Evolutionary conservation across 2,113 vertebrate genomes (phyloP), one percentile per base, ranked within the genome.

Genomic region (Cathartes aura): DNA sequence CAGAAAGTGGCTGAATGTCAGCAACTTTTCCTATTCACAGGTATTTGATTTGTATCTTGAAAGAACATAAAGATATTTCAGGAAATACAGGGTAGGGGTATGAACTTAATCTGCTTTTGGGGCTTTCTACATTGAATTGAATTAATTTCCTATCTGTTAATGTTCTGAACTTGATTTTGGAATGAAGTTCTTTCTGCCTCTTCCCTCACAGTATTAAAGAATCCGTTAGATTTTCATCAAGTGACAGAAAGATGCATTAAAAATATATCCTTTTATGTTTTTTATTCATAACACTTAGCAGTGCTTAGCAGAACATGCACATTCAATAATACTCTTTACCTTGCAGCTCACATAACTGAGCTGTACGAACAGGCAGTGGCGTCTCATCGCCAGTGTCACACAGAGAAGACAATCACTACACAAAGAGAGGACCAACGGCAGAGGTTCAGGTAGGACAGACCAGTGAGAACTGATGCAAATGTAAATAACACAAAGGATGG

Each of bases 281-380:
- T 43, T 62, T 43, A 38, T 62, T 50, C 3, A 0, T 50, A 29
- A 73, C 34, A 34, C 15, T 42, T 60, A 42, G 11, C 47, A n/a
- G 3, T 55, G 32, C 18, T 12, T 15, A 70, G 43, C n/a, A 87
- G 62, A 52, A 42, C 47, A 18, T 3, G 1, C 42, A 15, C 30
- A 8, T 50, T 50, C 50, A 63, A 1, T 48, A 36, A 62, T n/a
- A 5, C 40, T 47, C 76, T 87, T 89, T 47, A 40, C 89, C 83
- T 98, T 98, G 71, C 98, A 98, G 98, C 74, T 81, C 94, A 63
- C 15, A 29, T 98, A 50, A 58, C 68, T 0, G 88, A 96, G 56
- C 75, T 98, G 27, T 98, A 98, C 47, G 97, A 97, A 36, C 82
- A 96, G 18, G 97, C 98, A 45, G 48, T 98, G 66, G 17, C 82